Evolutionary conservation across 2,888 invertebrate genomes (phyloP).

Genomic region (Chouioia cunea): DNA sequence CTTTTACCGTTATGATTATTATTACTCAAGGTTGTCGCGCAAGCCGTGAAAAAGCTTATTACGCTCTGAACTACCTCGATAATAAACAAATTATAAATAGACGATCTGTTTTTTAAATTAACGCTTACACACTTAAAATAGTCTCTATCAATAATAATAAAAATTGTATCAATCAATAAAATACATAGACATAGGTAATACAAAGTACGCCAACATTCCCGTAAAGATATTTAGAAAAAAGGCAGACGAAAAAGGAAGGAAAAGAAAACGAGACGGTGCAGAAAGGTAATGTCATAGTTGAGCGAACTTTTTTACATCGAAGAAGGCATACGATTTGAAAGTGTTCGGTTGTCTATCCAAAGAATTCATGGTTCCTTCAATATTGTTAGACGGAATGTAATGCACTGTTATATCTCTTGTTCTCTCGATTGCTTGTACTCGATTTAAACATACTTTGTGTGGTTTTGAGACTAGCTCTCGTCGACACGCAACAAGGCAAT

Average conservation of each 20-base stretch:
- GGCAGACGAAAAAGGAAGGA: background rate
- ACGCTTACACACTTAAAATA: slow-evolving; percentile 26
- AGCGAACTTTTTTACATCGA: slow-evolving; percentile 33
- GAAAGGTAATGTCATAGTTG: background rate
- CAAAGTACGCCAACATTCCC: slow-evolving; percentile 20
- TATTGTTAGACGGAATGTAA: slow-evolving; percentile 47
- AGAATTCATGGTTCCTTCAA: slow-evolving; percentile 4
- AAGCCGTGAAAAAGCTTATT: slow-evolving; percentile 34
- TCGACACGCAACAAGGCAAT: too few relatives aligned
- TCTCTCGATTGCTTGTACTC: slow-evolving; percentile 61
- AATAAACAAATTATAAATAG: background rate
- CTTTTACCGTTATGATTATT: slow-evolving; percentile 15
- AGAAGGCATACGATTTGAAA: slow-evolving; percentile 30
- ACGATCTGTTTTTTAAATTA: slow-evolving; percentile 20
- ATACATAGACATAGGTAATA: slow-evolving; percentile 12
- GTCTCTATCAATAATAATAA: slow-evolving; percentile 24
- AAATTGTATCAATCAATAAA: slow-evolving; percentile 3
- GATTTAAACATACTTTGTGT: slow-evolving; percentile 53
- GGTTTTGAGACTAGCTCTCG: slow-evolving; percentile 56
- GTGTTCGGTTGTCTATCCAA: slow-evolving; percentile 22
- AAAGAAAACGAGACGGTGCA: slow-evolving; percentile 1
- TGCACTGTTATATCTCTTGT: slow-evolving; percentile 18
- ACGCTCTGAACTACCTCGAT: background rate
- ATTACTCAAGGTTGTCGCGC: slow-evolving; percentile 17
- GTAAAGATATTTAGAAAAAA: slow-evolving; percentile 7